Evolutionary conservation across 2,113 vertebrate species (phyloP), one percentile per base, ranked within the genome.

Genomic region (Corynorhinus townsendii): DNA sequence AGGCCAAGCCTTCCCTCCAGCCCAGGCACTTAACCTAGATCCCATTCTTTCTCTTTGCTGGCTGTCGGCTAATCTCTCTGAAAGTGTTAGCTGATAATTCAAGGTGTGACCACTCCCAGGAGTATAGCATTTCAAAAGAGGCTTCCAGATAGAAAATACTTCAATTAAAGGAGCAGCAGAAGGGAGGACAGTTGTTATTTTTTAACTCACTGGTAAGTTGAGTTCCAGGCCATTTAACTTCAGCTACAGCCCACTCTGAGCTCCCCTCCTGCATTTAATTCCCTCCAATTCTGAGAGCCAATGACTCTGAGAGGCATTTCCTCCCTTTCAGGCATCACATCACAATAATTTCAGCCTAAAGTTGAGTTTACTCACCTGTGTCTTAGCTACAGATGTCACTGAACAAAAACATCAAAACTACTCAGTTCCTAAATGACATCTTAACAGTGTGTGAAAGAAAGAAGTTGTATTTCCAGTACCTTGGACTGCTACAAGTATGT

Each of bases 101-200:
- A 56, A 94, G 86, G 89, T 56, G 45, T 85, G 81, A 54, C 40
- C 35, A 40, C 76, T 95, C 95, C 77, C 91, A 95, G 97, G 95
- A 54, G 93, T 80, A 90, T 79, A 82, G 52, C 68, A 22, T 97
- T 96, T 97, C 96, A 86, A 54, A 87, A 81, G 49, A 54, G 85
- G 77, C 52, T 89, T 92, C 59, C 72, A 59, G 68, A 52, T 33
- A 54, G 92, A 85, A 94, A 92, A 69, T 33, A 49, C 81, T 66
- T 43, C 54, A 7, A 16, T 76, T 71, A 54, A 80, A 80, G 80
- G 38, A 64, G 47, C 30, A 12, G 17, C 66, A 49, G 68, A n/a
- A 40, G 56, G 30, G 49, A 76, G 43, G 33, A 62, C 35, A 2
- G 43, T 3, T 30, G 86, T 81, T 93, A 89, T 66, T 90, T 86